Evolutionary conservation across 2,113 vertebrate species (phyloP).

Genomic region (Chaetura pelagica): DNA sequence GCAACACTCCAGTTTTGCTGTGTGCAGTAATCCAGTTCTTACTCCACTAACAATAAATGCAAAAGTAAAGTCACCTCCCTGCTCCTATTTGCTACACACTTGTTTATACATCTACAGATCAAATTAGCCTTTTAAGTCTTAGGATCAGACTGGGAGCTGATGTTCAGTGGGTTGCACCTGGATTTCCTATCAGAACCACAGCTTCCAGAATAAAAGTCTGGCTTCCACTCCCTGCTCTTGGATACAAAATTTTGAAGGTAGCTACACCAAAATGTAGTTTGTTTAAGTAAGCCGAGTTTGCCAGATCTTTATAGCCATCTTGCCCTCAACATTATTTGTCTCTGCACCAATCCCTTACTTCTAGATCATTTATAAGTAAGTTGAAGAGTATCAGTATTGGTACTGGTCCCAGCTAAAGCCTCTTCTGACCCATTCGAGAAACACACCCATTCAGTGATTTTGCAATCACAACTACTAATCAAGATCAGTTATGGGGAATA

Average conservation of each 20-base stretch:
- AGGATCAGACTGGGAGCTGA: background rate
- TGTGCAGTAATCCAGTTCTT: background rate
- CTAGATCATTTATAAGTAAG: background rate
- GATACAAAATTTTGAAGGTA: background rate
- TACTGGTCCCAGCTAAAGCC: background rate
- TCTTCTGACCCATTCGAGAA: background rate
- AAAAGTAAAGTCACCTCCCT: background rate
- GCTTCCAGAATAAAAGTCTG: background rate
- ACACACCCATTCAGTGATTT: background rate
- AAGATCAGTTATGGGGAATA: background rate
- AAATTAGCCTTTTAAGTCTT: background rate
- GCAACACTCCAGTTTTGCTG: background rate
- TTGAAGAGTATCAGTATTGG: background rate
- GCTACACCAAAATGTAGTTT: background rate
- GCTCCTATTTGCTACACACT: background rate
- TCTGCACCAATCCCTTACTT: background rate
- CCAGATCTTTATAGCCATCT: background rate
- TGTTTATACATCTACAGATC: background rate
- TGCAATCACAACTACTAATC: background rate
- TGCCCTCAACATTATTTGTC: background rate
- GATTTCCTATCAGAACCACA: slow-evolving; percentile 7
- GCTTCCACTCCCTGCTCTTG: background rate
- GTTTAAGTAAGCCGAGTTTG: background rate
- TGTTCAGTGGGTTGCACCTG: background rate
- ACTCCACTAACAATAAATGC: background rate